A percentile compares a stretch with the other conserved stretches of the same genome.
phyloP scores from a whole-genome alignment of 2,797 vertebrate species.

The Pogoniulus pusillus region DNA sequence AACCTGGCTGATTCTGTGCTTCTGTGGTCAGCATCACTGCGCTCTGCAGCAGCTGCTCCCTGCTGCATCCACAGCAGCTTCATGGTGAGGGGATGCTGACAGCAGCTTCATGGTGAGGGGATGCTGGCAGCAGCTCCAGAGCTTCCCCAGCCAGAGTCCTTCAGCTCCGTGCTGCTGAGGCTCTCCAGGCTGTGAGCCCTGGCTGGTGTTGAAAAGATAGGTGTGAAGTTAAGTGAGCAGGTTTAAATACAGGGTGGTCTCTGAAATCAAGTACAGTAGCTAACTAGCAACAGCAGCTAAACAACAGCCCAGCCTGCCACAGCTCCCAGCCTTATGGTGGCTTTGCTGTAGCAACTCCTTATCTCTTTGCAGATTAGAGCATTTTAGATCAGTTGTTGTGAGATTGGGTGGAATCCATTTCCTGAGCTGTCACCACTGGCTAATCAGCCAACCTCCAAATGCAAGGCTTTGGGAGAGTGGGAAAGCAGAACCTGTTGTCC shows the following conservation, averaged over 20 bases:
- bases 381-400: slow-evolving; percentile 56
- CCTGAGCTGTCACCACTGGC: slow-evolving; percentile 66
- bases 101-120: neutral
- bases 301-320: slow-evolving; percentile 51
- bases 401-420: slow-evolving; percentile 65
- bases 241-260: slow-evolving; percentile 52
- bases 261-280: slow-evolving; percentile 51
- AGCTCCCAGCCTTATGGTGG: slow-evolving; percentile 69
- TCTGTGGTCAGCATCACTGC: too few relatives aligned
- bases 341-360: slow-evolving; percentile 80
- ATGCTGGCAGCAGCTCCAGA: neutral
- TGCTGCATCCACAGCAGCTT: accelerated
- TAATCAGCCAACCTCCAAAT: neutral
- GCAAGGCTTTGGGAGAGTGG: neutral
- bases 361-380: slow-evolving; percentile 72
- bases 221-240: slow-evolving; percentile 63
- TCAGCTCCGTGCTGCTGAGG: slow-evolving; percentile 62
- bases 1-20: too few relatives aligned
- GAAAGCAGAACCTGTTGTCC: neutral
- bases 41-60: too few relatives aligned
- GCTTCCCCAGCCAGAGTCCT: neutral
- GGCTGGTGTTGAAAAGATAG: slow-evolving; percentile 73
- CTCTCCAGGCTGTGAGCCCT: slow-evolving; percentile 53
- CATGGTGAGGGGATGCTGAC: neutral
- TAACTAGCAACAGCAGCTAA: slow-evolving; percentile 42